Conservation (phyloP, 2,888 invertebrate genomes). For the Caradrina kadenii region DNA sequence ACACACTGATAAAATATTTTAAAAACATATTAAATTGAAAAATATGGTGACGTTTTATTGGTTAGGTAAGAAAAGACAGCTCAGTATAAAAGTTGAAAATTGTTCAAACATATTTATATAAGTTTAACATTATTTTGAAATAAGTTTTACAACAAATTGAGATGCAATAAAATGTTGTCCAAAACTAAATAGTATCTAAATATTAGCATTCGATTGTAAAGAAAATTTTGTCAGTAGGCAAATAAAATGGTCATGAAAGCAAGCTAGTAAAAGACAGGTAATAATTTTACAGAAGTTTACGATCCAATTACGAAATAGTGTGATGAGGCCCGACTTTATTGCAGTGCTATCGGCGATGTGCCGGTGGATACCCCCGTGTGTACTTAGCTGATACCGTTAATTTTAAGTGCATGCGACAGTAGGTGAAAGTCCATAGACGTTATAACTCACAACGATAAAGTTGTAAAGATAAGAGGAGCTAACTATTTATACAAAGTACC, state of each 20-base stretch:
- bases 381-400: slow-evolving; percentile 61
- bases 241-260: slow-evolving; percentile 74
- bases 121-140: slow-evolving; percentile 46
- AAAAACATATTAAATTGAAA: slow-evolving; percentile 62
- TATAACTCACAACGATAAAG: slow-evolving; percentile 56
- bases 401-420: slow-evolving; percentile 60
- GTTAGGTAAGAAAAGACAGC: slow-evolving; percentile 57
- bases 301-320: slow-evolving; percentile 80
- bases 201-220: slow-evolving; percentile 64
- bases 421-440: slow-evolving; percentile 40
- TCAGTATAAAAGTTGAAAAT: slow-evolving; percentile 38
- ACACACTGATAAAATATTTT: slow-evolving; percentile 60
- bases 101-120: slow-evolving; percentile 45
- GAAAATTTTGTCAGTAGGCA: slow-evolving; percentile 66
- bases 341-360: slow-evolving; percentile 69
- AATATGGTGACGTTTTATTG: slow-evolving; percentile 65
- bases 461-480: slow-evolving; percentile 53
- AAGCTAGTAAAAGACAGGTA: slow-evolving; percentile 71
- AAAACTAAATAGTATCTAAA: slow-evolving; percentile 32
- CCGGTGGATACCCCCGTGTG: slow-evolving; percentile 61
- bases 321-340: slow-evolving; percentile 76
- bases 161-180: slow-evolving; percentile 61
- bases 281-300: slow-evolving; percentile 77
- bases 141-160: slow-evolving; percentile 51
- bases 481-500: slow-evolving; percentile 23